Percentiles rank a stretch among this genome's conserved stretches.
Evolutionary conservation across 2,888 invertebrate species (phyloP).

Genomic region (Trachelus tabidus): DNA sequence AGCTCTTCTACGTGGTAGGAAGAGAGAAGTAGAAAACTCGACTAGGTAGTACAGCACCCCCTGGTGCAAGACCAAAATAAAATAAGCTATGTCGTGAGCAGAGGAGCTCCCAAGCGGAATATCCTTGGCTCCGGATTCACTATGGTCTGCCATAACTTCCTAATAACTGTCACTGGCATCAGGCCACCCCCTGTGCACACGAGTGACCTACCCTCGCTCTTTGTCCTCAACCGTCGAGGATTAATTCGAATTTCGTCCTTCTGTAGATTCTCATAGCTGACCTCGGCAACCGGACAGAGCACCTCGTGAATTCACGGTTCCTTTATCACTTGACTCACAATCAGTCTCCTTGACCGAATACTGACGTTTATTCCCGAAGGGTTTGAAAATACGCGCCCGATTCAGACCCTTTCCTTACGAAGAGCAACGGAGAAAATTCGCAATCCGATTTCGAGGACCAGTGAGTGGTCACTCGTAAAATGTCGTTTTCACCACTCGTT

Average conservation of each 20-base stretch:
- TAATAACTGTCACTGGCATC: constrained; percentile 43
- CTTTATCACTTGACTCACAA: neutral
- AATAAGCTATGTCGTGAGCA: constrained; percentile 14
- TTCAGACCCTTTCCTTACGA: neutral
- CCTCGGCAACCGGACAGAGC: neutral
- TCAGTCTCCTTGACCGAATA: neutral
- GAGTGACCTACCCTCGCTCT: neutral
- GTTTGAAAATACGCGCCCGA: neutral
- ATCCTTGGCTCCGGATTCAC: neutral
- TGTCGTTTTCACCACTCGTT: neutral
- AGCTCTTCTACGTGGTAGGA: neutral
- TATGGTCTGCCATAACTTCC: constrained; percentile 29
- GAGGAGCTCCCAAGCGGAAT: neutral
- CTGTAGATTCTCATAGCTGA: neutral
- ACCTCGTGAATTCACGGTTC: neutral
- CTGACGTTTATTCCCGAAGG: neutral
- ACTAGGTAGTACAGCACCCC: neutral
- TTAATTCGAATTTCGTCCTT: constrained; percentile 41
- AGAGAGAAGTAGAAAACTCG: neutral
- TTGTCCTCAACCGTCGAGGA: constrained; percentile 17
- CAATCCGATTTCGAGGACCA: neutral
- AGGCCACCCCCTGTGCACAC: neutral
- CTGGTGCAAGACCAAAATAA: constrained; percentile 23
- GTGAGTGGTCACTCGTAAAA: neutral
- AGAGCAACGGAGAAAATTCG: neutral